Evolutionary conservation across 2,888 invertebrate species (phyloP), one percentile per base, ranked within the genome.

Genomic region (Elysia crispata): DNA sequence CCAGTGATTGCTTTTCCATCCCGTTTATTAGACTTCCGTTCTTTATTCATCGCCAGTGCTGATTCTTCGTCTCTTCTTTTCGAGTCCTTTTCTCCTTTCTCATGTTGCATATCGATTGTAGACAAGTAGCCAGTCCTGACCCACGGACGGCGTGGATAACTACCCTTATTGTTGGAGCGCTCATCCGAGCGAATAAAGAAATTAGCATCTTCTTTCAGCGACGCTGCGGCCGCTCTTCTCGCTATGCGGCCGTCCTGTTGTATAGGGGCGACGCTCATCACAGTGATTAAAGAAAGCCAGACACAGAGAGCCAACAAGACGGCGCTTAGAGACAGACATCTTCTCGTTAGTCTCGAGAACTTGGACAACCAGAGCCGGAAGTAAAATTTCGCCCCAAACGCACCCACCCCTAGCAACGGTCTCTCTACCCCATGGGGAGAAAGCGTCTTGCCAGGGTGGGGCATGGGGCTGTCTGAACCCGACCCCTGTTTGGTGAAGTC

Each of bases 201-300:
- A 64, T 49, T 41, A 50, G 78, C 64, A 50, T 73, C 72, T 25
- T 66, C 72, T 62, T 73, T 73, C 78, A 73, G 41, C 57, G 33
- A 8, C 73, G 15, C 41, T 41, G 41, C 41, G 41, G 41, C 41
- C 41, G 41, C 41, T 3, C 41, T 11, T 41, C 41, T 41, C 41
- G 41, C 41, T 41, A 41, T n/a, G 50, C 25, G 49, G 49, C 69
- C 28, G 20, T 72, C 62, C 64, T 20, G 64, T 20, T 64, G 54
- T n/a, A 49, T 73, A 13, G 64, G 64, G n/a, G 28, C 50, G n/a
- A 80, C 76, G 75, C 78, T 80, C 57, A 80, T 77, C 66, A 80
- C 70, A 50, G 80, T 80, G 70, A 82, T 30, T 60, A 80, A 66
- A 69, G 75, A 69, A 60, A 82, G 41, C 82, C 82, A 82, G 57